phyloP scores from a whole-genome alignment of 2,888 invertebrate species.

The Himalopsyche kuldschensis region DNA sequence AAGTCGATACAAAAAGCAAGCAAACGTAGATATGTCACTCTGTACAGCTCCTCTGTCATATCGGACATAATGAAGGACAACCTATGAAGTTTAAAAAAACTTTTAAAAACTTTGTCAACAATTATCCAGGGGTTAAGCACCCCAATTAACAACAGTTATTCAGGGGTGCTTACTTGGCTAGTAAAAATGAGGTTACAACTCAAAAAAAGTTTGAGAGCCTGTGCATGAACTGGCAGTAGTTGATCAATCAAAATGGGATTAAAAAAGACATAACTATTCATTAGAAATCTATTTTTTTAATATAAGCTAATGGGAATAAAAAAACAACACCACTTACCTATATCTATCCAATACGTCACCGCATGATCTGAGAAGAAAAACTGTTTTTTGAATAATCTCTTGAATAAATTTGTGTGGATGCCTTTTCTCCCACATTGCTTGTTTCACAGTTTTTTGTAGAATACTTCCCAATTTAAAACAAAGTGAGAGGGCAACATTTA shows the following conservation, averaged over 20 bases:
- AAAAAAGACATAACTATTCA: too few relatives aligned
- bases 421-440: slow-evolving; percentile 58
- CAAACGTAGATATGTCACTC: slow-evolving; percentile 54
- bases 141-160: too few relatives aligned
- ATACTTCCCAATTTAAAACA: slow-evolving; percentile 57
- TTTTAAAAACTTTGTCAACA: too few relatives aligned
- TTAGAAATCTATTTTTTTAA: too few relatives aligned
- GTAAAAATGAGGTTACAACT: too few relatives aligned
- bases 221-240: too few relatives aligned
- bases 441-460: slow-evolving; percentile 57
- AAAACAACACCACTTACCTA: slow-evolving; percentile 47
- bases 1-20: slow-evolving; percentile 48
- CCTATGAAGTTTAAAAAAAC: slow-evolving; percentile 42
- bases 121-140: too few relatives aligned
- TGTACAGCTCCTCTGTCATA: slow-evolving; percentile 42
- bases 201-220: too few relatives aligned
- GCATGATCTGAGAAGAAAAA: slow-evolving; percentile 59
- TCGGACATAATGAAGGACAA: slow-evolving; percentile 44
- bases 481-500: slow-evolving; percentile 53
- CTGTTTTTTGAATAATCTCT: slow-evolving; percentile 58
- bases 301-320: neutral
- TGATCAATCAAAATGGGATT: too few relatives aligned
- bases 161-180: too few relatives aligned
- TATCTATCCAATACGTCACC: slow-evolving; percentile 62
- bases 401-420: slow-evolving; percentile 52